Evolutionary conservation across 2,888 invertebrate species (phyloP), one percentile per base, ranked within the genome.

Genomic region (Ecdyonurus torrentis): DNA sequence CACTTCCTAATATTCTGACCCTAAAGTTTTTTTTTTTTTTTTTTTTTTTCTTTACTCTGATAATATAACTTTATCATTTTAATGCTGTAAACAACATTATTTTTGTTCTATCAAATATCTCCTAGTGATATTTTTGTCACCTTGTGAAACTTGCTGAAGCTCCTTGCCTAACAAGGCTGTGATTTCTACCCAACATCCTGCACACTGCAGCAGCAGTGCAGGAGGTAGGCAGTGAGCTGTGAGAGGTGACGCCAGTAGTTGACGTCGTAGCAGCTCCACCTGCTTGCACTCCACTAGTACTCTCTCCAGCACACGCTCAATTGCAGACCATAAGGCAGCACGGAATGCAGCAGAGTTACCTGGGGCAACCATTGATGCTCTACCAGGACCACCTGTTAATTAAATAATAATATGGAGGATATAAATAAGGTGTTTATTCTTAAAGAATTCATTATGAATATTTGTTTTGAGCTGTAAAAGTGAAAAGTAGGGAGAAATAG

Each of bases 271-370:
- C 59, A 63, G 15, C 60, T 50, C 66, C 65, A 84, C 83, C 75
- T 89, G 89, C 66, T 83, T 80, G 71, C 89, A 89, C 67, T 83
- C 82, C 64, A 82, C 81, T 68, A 81, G 86, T 53, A 90, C 80
- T 64, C 84, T 83, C 71, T 89, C 87, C 71, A 93, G 88, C 7
- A 91, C 76, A 74, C 87, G 88, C 71, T 95, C 93, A 70, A 96
- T 81, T 69, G 91, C 91, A 65, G 86, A 85, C 94, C 95, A 96
- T 2, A 96, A 80, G 70, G 87, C 79, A 53, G 78, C 81, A 65
- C 85, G 75, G 69, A 85, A 80, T 61, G 81, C 77, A 24, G 81
- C 78, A 7, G 79, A 78, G 66, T 81, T 79, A 7, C 80, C 80
- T 53, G 79, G 75, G 1, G 79, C 75, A 5, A 82, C 81, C 69